Base-by-base conservation (phyloP, 1,140 invertebrate genomes). In the Drosophila navojoa region DNA sequence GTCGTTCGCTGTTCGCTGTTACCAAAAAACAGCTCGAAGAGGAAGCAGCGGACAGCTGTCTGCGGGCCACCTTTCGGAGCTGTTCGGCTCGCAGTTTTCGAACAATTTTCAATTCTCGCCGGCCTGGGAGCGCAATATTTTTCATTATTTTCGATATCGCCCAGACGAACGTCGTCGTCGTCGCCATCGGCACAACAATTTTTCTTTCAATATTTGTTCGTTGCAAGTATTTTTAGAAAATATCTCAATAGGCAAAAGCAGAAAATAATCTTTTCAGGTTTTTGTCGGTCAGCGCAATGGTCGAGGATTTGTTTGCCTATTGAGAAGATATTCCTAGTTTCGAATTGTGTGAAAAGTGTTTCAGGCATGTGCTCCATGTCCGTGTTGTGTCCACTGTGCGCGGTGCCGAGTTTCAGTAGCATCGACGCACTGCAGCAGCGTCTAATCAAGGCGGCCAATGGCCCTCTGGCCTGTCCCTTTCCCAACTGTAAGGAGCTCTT, bases 361-460 rank as follows among this genome's bases (percentile, higher is more conserved):
- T 9, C 15, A 5, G 55, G 22, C 55, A 94, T 95, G 94, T 94
- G 95, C 90, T 94, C 94, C 84, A 93, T 94, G 76, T 93, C 94
- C 16, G 92, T 96, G 66, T 93, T 95, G 16, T 97, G 96, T 92
- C 96, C 96, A 15, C 92, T 97, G 77, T 97, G 96, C 92, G 93
- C 94, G 47, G 94, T 95, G 81, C 94, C 95, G 72, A 94, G 95
- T 84, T 97, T 97, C 85, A 91, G 94, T 54, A 94, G 94, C 47
- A 93, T 95, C 49, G 95, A 96, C 85, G 93, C 95, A 6, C 92
- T 97, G 58, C 93, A 95, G 90, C 93, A 94, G 62, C 94, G 95
- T 60, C 93, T 97, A 50, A 95, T 97, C 47, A 95, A 94, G 79
- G 96, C 96, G 15, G 95, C 96, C 3, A 96, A 95, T 32, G 94